Evolutionary conservation across 2,888 invertebrate species (phyloP).

Genomic region (Papilio protenor): DNA sequence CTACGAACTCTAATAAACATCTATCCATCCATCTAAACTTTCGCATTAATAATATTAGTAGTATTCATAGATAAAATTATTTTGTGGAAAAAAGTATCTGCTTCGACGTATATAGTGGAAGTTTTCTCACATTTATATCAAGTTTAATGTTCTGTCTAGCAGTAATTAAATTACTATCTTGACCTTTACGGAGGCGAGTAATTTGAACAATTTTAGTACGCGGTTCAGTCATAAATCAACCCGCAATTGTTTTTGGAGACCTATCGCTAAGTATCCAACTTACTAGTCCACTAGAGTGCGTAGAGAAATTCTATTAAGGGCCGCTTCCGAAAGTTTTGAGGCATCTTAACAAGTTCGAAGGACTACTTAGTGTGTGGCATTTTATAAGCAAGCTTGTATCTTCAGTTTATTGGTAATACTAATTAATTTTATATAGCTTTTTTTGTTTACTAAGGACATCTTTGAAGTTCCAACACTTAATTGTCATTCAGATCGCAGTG

Average conservation of each 20-base stretch:
- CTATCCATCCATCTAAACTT: no score
- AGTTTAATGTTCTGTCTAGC: neutral
- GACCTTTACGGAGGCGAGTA: slow-evolving; percentile 34
- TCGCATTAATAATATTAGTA: no score
- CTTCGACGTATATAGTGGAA: neutral
- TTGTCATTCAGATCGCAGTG: neutral
- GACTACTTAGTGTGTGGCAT: slow-evolving; percentile 60
- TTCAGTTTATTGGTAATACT: no score
- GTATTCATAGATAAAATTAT: neutral
- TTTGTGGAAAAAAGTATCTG: neutral
- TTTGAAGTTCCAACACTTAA: neutral
- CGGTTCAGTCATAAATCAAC: slow-evolving; percentile 29
- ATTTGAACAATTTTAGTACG: slow-evolving; percentile 38
- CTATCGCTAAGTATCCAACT: slow-evolving; percentile 51
- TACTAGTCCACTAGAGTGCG: slow-evolving; percentile 52
- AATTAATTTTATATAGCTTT: neutral
- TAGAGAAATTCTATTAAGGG: slow-evolving; percentile 70
- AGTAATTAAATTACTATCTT: neutral
- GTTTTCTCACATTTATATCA: neutral
- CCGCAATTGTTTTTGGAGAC: slow-evolving; percentile 47
- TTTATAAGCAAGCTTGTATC: slow-evolving; percentile 55
- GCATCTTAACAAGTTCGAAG: slow-evolving; percentile 68
- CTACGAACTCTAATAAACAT: no score
- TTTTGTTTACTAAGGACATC: neutral
- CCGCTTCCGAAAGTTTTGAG: slow-evolving; percentile 61